Conservation (phyloP, 2,113 vertebrate genomes). For the Solenodon paradoxus region DNA sequence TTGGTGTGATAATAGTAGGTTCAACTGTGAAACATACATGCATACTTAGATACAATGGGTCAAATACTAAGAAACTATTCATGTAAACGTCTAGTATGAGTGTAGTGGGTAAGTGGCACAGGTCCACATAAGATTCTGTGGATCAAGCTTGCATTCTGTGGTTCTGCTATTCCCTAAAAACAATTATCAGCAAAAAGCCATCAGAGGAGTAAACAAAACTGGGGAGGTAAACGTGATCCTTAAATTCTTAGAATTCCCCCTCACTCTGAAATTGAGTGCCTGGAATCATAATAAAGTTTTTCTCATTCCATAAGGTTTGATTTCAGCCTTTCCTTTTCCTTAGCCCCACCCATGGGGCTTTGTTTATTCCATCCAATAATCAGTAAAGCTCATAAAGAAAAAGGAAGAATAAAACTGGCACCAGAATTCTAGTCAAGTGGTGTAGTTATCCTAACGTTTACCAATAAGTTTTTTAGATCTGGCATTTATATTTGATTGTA, state of each 20-base stretch:
- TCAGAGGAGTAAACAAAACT: background rate
- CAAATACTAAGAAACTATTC: background rate
- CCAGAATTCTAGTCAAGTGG: background rate
- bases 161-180: background rate
- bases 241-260: background rate
- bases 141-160: background rate
- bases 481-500: background rate
- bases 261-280: background rate
- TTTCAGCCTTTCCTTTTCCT: background rate
- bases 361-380: background rate
- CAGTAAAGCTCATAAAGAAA: background rate
- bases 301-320: background rate
- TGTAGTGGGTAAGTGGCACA: background rate
- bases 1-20: background rate
- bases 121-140: background rate
- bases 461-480: background rate
- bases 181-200: background rate
- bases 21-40: background rate
- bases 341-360: too few relatives aligned
- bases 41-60: background rate
- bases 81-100: background rate
- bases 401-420: background rate
- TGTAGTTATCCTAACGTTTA: background rate
- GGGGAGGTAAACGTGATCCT: background rate
- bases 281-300: background rate